Base-by-base conservation (phyloP, 2,113 vertebrate genomes). In the Arenaria interpres region DNA sequence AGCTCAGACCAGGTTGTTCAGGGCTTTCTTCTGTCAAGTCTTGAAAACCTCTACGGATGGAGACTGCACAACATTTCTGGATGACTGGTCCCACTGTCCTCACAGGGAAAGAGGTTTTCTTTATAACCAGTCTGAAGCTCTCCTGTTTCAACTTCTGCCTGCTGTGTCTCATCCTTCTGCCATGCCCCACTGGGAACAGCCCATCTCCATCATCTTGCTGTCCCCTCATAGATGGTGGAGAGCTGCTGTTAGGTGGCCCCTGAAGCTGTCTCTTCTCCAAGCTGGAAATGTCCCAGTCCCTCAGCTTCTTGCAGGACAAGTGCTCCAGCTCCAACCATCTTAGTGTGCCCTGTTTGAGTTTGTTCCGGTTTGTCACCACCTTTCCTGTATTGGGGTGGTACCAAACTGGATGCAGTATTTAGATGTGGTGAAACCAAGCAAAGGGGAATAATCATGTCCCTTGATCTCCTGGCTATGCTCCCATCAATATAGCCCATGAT, bases 171-270 rank as follows among this genome's bases (percentile, higher is more conserved):
- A 60, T 37, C 12, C 20, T 81, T 43, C 35, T 77, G 15, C 35
- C 12, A 4, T 20, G 9, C 6, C 5, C 9, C 30, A 24, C 11
- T 1, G 1, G 14, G 30, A n/a, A 48, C 25, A 87, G 33, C 14
- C 23, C 3, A 12, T 35, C 25, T 69, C 33, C 10, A 3, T 6
- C 14, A 15, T 18, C 45, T 27, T 56, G 30, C 35, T 76, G 68
- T 46, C 32, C 0, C 6, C 33, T 51, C 1, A 0, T 3, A 33
- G 7, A 25, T 59, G 63, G 14, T 60, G 20, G 41, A 59, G 19
- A 5, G 21, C 54, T 91, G 59, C 23, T 43, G 4, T 10, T 32
- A 80, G 23, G 19, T 56, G 23, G 10, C 2, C 6, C 4, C 21
- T 48, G 35, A 51, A 81, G 9, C 35, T 87, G 21, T 48, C 39